A percentile compares a stretch with the other conserved stretches of the same genome.
Evolutionary conservation across 2,113 vertebrate species (phyloP).

Genomic region (Bolborhynchus lineola): DNA sequence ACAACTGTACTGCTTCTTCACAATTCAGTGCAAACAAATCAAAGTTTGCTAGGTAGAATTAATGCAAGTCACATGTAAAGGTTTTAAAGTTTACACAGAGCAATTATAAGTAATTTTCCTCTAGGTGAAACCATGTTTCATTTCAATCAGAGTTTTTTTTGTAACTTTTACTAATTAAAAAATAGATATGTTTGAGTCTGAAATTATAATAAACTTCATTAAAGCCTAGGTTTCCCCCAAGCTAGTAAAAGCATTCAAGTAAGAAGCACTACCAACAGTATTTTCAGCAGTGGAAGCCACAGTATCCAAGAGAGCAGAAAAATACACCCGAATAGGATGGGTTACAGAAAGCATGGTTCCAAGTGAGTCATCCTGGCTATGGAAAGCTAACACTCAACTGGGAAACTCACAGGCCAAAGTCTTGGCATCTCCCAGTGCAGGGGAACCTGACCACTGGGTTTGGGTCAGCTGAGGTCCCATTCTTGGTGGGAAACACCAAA

Average conservation of each 20-base stretch:
- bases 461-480: not conserved
- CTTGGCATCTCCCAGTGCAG: not conserved
- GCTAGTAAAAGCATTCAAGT: not conserved
- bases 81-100: not conserved
- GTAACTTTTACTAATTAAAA: not conserved
- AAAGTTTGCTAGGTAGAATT: not conserved
- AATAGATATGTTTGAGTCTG: not conserved
- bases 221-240: not conserved
- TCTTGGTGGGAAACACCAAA: not conserved
- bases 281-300: not conserved
- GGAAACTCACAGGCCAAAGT: not conserved
- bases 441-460: rapidly evolving
- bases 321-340: not conserved
- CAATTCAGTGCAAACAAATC: not conserved
- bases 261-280: not conserved
- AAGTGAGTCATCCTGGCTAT: not conserved
- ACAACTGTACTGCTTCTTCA: not conserved
- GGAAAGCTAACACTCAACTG: not conserved
- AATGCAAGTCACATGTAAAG: not conserved
- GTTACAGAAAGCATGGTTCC: not conserved
- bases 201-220: not conserved
- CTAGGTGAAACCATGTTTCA: not conserved
- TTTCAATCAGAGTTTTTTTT: not conserved
- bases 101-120: not conserved
- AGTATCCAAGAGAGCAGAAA: not conserved